Conservation (phyloP, 2,888 invertebrate species). For the Chouioia cunea region DNA sequence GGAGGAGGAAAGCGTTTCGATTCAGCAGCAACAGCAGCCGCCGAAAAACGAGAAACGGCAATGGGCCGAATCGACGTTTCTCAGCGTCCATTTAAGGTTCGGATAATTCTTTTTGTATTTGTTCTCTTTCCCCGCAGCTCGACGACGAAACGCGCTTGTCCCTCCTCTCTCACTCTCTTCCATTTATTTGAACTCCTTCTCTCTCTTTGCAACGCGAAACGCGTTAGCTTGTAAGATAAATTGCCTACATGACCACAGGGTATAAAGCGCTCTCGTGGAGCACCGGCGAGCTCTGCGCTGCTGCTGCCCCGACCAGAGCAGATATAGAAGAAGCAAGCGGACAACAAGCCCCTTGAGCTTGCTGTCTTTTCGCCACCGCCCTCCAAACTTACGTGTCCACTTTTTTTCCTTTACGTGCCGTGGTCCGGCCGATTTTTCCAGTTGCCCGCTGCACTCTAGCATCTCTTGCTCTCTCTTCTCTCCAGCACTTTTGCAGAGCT, state of each 20-base stretch:
- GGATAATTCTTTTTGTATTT: constrained; percentile 34
- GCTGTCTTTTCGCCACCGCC: neutral
- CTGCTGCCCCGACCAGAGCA: neutral
- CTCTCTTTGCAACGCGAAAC: neutral
- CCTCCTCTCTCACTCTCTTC: constrained; percentile 5
- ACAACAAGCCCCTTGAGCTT: neutral
- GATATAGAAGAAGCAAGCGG: neutral
- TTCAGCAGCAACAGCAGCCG: neutral
- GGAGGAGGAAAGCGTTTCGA: neutral
- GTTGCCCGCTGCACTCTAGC: constrained; percentile 9
- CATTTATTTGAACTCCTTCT: constrained; percentile 15
- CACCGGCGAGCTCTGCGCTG: neutral
- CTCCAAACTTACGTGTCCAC: constrained; percentile 8
- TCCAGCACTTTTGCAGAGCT: neutral
- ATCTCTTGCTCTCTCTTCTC: neutral
- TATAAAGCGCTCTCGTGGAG: constrained; percentile 26
- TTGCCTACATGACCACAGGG: constrained; percentile 36
- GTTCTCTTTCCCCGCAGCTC: neutral
- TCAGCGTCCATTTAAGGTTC: constrained; percentile 35
- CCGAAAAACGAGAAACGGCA: neutral
- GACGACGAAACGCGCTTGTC: constrained; percentile 10
- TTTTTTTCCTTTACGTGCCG: neutral
- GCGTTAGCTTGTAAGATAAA: constrained; percentile 37
- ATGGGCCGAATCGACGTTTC: constrained; percentile 32
- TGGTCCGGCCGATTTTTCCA: constrained; percentile 8